A percentile compares a stretch with the other conserved stretches of the same genome.
phyloP scores from a whole-genome alignment of 2,888 invertebrate species.

The Temnothorax rugatulus region DNA sequence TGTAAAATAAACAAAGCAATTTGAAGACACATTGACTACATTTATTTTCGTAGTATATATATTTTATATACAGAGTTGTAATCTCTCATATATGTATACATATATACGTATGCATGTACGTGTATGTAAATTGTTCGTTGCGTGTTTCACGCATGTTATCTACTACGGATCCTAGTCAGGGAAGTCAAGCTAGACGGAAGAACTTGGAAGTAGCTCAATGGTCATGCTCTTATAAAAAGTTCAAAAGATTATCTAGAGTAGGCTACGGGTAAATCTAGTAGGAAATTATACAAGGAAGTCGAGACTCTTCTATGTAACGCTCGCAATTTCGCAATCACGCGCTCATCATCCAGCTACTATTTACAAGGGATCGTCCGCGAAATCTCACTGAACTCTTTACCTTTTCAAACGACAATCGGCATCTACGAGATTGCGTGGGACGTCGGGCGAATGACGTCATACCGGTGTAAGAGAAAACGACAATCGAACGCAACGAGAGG shows the following conservation, averaged over 20 bases:
- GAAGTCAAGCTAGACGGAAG: conserved; percentile 55
- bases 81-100: conserved; percentile 22
- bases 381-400: conserved; percentile 16
- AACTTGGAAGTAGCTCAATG: conserved; percentile 59
- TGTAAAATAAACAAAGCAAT: conserved; percentile 5
- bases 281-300: conserved; percentile 57
- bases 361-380: conserved; percentile 56
- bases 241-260: conserved; percentile 44
- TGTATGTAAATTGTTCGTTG: conserved; percentile 21
- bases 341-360: conserved; percentile 56
- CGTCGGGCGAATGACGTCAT: not conserved
- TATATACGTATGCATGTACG: not conserved
- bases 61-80: conserved; percentile 65
- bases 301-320: conserved; percentile 12
- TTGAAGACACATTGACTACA: conserved; percentile 57
- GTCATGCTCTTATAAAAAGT: conserved; percentile 63
- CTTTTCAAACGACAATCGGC: not conserved
- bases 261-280: conserved; percentile 46
- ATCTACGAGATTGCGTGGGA: not conserved
- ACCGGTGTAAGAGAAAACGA: not conserved
- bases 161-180: conserved; percentile 50
- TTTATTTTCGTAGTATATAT: conserved; percentile 60
- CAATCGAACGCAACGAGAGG: not conserved
- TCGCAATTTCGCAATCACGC: conserved; percentile 40
- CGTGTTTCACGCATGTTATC: conserved; percentile 22